phyloP scores from a whole-genome alignment of 2,888 invertebrate species.

The Drosophila recens region DNA sequence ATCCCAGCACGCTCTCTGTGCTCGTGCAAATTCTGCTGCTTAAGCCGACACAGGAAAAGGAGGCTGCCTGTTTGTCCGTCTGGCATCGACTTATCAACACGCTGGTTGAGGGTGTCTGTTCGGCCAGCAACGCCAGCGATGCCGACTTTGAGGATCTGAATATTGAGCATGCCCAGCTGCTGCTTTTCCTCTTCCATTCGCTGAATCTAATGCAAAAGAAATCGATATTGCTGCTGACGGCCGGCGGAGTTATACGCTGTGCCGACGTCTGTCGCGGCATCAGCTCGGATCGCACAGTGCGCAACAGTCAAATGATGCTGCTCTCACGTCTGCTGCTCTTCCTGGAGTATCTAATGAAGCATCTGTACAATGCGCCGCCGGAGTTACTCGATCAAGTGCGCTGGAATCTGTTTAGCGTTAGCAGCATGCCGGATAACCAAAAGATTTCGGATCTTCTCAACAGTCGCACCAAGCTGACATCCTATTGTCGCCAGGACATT shows the following conservation, averaged over 20 bases:
- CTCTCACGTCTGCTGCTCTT: conserved; percentile 93
- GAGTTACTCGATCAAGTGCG: conserved; percentile 94
- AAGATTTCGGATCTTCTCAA: conserved; percentile 85
- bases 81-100: conserved; percentile 96
- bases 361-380: conserved; percentile 96
- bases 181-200: conserved; percentile 97
- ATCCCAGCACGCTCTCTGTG: conserved; percentile 91
- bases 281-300: conserved; percentile 82
- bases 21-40: conserved; percentile 94
- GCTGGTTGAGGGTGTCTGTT: conserved; percentile 92
- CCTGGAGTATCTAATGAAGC: conserved; percentile 97
- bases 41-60: conserved; percentile 93
- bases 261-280: conserved; percentile 88
- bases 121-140: conserved; percentile 77
- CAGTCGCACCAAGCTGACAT: conserved; percentile 88
- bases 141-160: conserved; percentile 91
- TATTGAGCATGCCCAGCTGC: conserved; percentile 97
- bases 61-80: conserved; percentile 95
- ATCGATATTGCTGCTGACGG: conserved; percentile 93
- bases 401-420: conserved; percentile 91
- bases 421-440: conserved; percentile 87
- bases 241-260: conserved; percentile 90
- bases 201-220: conserved; percentile 98
- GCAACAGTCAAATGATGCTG: conserved; percentile 90
- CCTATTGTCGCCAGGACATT: conserved; percentile 90